phyloP scores from a whole-genome alignment of 2,113 vertebrate genomes.

The Amblyopsis rosae region DNA sequence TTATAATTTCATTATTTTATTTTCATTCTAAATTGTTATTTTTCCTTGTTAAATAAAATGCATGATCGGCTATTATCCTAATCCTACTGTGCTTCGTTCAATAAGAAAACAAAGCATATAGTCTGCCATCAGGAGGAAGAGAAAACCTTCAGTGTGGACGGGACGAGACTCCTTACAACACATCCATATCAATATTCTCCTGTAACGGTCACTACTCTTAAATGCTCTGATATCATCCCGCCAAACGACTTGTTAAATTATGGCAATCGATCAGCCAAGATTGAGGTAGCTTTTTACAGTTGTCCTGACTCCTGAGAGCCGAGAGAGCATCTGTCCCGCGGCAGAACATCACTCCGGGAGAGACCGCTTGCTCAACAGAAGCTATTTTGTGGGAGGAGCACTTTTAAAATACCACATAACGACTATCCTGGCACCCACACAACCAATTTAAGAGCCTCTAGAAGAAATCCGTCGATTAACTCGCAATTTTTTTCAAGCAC shows the following conservation, averaged over 20 bases:
- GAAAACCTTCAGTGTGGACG: too few relatives aligned
- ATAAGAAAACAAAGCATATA: too few relatives aligned
- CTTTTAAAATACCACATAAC: too few relatives aligned
- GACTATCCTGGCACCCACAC: background rate
- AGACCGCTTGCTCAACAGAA: background rate
- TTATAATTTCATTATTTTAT: too few relatives aligned
- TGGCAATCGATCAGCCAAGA: background rate
- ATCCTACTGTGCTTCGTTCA: too few relatives aligned
- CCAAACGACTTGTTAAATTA: background rate
- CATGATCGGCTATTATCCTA: too few relatives aligned
- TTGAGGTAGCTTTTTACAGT: background rate
- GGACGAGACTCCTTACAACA: too few relatives aligned
- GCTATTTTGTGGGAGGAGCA: conserved; percentile 34
- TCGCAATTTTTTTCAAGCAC: background rate
- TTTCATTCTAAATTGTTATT: too few relatives aligned
- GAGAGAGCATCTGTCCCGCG: background rate
- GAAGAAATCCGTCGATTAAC: background rate
- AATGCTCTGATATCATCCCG: background rate
- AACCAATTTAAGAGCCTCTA: background rate
- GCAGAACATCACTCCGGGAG: background rate
- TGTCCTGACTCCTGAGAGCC: too few relatives aligned
- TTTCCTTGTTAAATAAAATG: too few relatives aligned
- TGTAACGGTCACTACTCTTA: too few relatives aligned
- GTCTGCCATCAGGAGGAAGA: background rate
- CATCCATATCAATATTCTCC: too few relatives aligned